A percentile compares a stretch with the other conserved stretches of the same genome.
phyloP scores from a whole-genome alignment of 2,888 invertebrate species.

The Cheilosia vernalis region DNA sequence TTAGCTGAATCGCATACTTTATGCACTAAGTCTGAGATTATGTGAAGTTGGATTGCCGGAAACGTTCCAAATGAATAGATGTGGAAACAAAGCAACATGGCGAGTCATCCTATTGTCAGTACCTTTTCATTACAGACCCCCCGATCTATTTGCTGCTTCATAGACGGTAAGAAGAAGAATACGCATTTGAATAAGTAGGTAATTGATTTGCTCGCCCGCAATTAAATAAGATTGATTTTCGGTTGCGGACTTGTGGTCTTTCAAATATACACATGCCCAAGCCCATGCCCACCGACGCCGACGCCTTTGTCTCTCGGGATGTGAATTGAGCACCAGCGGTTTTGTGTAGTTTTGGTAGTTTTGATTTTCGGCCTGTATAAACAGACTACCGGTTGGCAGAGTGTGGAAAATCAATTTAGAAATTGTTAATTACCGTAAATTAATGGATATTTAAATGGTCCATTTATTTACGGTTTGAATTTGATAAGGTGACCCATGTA shows the following conservation, averaged over 20 bases:
- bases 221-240: slow-evolving; percentile 58
- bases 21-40: slow-evolving; percentile 23
- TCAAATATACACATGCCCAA: no score
- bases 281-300: not conserved
- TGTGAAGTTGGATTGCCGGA: slow-evolving; percentile 30
- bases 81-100: slow-evolving; percentile 34
- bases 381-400: slow-evolving; percentile 27
- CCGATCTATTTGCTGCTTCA: slow-evolving; percentile 11
- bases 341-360: slow-evolving; percentile 49
- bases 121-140: slow-evolving; percentile 41
- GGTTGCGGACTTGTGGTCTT: slow-evolving; percentile 14
- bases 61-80: slow-evolving; percentile 27
- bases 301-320: slow-evolving; percentile 1
- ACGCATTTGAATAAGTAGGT: slow-evolving; percentile 48
- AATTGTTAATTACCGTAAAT: slow-evolving; percentile 55
- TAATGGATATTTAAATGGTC: slow-evolving; percentile 62
- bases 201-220: slow-evolving; percentile 62
- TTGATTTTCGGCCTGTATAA: slow-evolving; percentile 40
- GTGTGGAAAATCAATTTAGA: slow-evolving; percentile 46
- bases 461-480: slow-evolving; percentile 16
- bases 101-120: slow-evolving; percentile 54
- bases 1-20: slow-evolving; percentile 25
- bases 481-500: slow-evolving; percentile 22
- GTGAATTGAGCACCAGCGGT: no score
- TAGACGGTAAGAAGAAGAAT: slow-evolving; percentile 34